Evolutionary conservation across 1,140 invertebrate genomes (phyloP), one percentile per base, ranked within the genome.

Genomic region (Lepidurus apus): DNA sequence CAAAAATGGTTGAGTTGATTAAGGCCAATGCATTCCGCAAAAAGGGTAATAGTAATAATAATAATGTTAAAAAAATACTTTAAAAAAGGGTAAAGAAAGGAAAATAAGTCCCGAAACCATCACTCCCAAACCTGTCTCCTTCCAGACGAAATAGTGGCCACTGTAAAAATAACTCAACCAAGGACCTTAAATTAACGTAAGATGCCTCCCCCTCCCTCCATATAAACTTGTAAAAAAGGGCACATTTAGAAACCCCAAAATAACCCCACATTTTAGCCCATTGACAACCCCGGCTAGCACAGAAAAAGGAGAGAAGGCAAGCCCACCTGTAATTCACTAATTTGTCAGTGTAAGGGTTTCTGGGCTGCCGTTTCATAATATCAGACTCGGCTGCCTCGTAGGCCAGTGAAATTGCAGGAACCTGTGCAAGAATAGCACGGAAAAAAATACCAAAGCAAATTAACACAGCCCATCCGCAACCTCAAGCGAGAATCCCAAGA

Each of bases 301-400:
- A 34, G 21, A 65, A 47, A 65, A 65, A 26, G 1, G 26, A 26
- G 17, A 21, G 21, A 65, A 65, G 53, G 74, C 81, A 81, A 81
- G 42, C 84, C 85, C 87, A 94, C 92, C 95, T 95, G 90, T 93
- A 91, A 89, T 96, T 97, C 85, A 97, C 95, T 87, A 97, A 90
- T 89, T 95, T 96, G 90, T 97, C 95, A 87, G 91, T 91, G 89
- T 93, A 91, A 85, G 95, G 95, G 89, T 97, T 92, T 88, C 95
- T 91, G 82, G 95, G 95, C 89, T 93, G 91, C 85, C 95, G 90
- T 91, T 97, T 96, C 95, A 97, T 97, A 88, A 97, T 97, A 91
- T 97, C 95, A 85, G 91, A 93, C 89, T 97, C 95, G 85, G 95
- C 93, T 87, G 93, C 91, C 90, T 97, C 95, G 89, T 97, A 97